A percentile compares a stretch with the other conserved stretches of the same genome.
Evolutionary conservation across 2,113 vertebrate genomes (phyloP).

Genomic region (Pteropus alecto): DNA sequence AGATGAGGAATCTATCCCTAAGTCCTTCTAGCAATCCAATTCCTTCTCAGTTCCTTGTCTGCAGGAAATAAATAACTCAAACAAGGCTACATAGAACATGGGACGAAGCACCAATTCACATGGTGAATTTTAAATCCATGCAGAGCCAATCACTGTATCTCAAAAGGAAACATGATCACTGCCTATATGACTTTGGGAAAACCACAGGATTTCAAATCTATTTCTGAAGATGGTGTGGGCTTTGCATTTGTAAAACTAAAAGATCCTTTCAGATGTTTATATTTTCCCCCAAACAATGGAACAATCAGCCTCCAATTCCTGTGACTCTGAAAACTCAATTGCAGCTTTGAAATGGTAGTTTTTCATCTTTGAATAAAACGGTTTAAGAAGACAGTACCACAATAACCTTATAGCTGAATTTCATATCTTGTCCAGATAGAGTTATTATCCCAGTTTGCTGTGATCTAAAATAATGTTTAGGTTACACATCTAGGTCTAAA

Average conservation of each 20-base stretch:
- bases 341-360: neutral
- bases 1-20: neutral
- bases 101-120: neutral
- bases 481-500: neutral
- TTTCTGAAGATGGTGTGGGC: neutral
- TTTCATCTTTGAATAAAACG: slow-evolving; percentile 10
- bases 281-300: neutral
- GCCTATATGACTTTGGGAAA: neutral
- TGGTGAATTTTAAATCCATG: neutral
- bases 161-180: slow-evolving; percentile 25
- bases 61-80: neutral
- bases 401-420: neutral
- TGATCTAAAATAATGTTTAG: slow-evolving; percentile 7
- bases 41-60: neutral
- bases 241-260: slow-evolving; percentile 22
- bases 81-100: neutral
- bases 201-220: neutral
- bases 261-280: neutral
- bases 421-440: neutral
- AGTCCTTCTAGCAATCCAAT: neutral
- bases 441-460: neutral
- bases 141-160: neutral
- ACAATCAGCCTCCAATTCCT: neutral
- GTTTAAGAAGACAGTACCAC: neutral
- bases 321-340: neutral